Conservation (phyloP, 2,888 invertebrate genomes). For the Noctua janthina region DNA sequence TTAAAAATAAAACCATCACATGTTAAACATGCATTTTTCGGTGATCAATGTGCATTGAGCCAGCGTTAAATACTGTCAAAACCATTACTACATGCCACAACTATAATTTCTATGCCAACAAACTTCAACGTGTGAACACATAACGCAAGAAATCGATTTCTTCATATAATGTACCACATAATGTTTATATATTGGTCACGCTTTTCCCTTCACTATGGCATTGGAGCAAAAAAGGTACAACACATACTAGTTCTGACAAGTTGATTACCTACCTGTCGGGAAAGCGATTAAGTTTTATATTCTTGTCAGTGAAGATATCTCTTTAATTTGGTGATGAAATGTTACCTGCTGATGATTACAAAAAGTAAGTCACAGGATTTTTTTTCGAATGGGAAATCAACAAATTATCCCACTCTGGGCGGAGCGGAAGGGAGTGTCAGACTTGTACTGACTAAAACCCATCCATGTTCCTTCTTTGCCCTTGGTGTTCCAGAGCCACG, state of each 20-base stretch:
- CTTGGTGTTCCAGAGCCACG: no score
- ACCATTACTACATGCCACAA: no score
- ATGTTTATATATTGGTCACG: conserved; percentile 51
- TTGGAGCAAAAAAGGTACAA: conserved; percentile 37
- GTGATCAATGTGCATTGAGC: no score
- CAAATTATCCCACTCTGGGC: no score
- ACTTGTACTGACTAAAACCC: no score
- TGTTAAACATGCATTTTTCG: no score
- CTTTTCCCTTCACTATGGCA: conserved; percentile 50
- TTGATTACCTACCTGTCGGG: conserved; percentile 32
- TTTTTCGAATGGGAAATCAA: no score
- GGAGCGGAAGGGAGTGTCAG: no score
- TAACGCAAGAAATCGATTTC: conserved; percentile 28
- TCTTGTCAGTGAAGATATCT: conserved; percentile 28
- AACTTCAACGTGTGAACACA: conserved; percentile 26
- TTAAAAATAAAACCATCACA: no score
- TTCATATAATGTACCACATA: conserved; percentile 2
- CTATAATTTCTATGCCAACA: no score
- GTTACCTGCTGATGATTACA: background rate
- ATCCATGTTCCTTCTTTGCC: no score
- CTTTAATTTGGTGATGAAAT: conserved; percentile 36
- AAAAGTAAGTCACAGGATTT: background rate
- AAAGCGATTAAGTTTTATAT: conserved; percentile 34
- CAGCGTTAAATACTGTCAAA: no score
- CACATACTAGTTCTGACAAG: conserved; percentile 27